Evolutionary conservation across 1,140 invertebrate genomes (phyloP), one percentile per base, ranked within the genome.

Genomic region (Heliconius eleuchia): DNA sequence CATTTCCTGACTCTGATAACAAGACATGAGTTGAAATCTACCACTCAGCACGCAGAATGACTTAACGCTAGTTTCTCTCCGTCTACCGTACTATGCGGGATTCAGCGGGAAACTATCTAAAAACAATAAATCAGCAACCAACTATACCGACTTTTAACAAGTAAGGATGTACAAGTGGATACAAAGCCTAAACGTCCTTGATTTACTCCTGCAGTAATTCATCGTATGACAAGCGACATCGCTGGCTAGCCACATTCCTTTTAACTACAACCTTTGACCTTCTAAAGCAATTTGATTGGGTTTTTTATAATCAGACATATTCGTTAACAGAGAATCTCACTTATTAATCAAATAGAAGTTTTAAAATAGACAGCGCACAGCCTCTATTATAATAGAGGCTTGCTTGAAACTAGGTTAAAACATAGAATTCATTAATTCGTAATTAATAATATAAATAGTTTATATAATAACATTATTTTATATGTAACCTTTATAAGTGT

Each of bases 181-280:
- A 39, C 34, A 75, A 75, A 42, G 27, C 46, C 8, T 27, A 18
- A 70, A 8, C 57, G 74, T 66, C 74, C 74, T 75, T 75, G 74
- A n/a, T 34, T 30, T 66, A 66, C 37, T 74, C 73, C 73, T 74
- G 73, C 74, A 42, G 57, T 42, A 27, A 66, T 60, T 60, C 74
- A 66, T 75, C 55, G 74, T 52, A 55, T n/a, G 74, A 75, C 74
- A 66, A 60, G 74, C 74, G 74, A 75, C 57, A 66, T 75, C 74
- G 74, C 74, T 57, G 75, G 66, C 75, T n/a, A 27, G 75, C 52
- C 42, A 50, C 60, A 71, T 71, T 71, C 57, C 57, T 70, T 76
- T 37, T 76, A 37, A 57, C 30, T 57, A 16, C 30, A 37, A 55
- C 42, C 8, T 46, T 37, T 76, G 66, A 76, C 75, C 75, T 76